Evolutionary conservation across 2,113 vertebrate species (phyloP).

Genomic region (Hydrochoerus hydrochaeris): DNA sequence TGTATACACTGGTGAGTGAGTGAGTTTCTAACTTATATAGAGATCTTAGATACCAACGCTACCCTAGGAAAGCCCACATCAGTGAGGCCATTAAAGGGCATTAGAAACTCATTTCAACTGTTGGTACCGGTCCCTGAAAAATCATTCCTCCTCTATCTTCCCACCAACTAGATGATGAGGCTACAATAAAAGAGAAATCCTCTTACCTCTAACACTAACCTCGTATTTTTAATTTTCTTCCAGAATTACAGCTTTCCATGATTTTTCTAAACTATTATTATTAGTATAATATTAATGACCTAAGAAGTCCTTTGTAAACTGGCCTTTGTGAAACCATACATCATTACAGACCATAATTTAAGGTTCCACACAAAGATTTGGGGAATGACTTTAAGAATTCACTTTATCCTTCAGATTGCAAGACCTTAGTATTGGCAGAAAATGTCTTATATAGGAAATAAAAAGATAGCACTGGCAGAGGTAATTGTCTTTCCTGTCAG

Average conservation of each 20-base stretch:
- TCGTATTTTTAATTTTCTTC: slow-evolving; percentile 12
- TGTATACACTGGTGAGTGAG: not conserved
- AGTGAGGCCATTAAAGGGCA: not conserved
- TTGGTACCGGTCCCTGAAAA: not conserved
- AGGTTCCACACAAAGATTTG: slow-evolving; percentile 5
- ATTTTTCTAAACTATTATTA: not conserved
- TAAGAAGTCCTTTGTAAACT: slow-evolving; percentile 30
- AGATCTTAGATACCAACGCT: not conserved
- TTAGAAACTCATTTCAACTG: not conserved
- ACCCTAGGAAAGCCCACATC: not conserved
- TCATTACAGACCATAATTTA: not conserved
- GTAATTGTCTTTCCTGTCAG: not conserved
- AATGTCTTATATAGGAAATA: not conserved
- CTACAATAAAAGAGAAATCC: not conserved
- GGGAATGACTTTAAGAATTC: slow-evolving; percentile 28
- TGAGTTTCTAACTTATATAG: not conserved
- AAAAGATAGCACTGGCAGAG: not conserved
- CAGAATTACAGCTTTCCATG: not conserved
- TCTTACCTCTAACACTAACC: not conserved
- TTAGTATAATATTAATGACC: not conserved
- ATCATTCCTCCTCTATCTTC: not conserved
- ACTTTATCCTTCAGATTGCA: slow-evolving; percentile 21
- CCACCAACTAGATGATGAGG: not conserved
- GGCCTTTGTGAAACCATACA: slow-evolving; percentile 9
- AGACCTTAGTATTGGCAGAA: not conserved